These are phyloP conservation scores for Achroia grisella DNA, from an alignment of 1,140 invertebrate genomes.

Conservation along the genomic window DNA sequence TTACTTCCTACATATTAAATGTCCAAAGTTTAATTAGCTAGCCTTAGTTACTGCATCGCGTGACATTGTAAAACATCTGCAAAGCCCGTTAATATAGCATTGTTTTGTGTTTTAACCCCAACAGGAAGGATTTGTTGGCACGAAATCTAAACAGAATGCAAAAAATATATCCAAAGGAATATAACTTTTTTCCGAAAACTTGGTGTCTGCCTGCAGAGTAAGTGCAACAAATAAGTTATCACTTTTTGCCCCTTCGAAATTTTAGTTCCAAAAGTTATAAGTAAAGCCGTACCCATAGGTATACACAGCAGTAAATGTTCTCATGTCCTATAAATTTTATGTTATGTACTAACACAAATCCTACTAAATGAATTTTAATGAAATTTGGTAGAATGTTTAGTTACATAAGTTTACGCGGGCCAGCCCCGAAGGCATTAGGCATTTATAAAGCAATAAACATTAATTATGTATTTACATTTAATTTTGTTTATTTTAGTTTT, in stretches of 20 bases:
- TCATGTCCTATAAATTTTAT: no score
- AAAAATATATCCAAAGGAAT: slow-evolving; percentile 89
- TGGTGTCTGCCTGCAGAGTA: slow-evolving; percentile 95
- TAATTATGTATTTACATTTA: neutral
- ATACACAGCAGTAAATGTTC: no score
- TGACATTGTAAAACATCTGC: neutral
- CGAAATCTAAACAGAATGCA: slow-evolving; percentile 90
- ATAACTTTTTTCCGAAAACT: slow-evolving; percentile 94
- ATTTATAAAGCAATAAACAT: slow-evolving; percentile 5
- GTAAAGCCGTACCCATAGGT: no score
- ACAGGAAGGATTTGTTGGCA: slow-evolving; percentile 86
- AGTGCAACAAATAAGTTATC: no score
- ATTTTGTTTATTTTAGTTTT: slow-evolving; percentile 58
- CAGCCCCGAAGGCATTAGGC: slow-evolving; percentile 50
- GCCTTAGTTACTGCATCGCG: slow-evolving; percentile 7
- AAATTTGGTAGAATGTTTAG: no score
- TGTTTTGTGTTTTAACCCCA: neutral
- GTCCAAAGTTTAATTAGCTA: neutral
- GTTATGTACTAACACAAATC: no score
- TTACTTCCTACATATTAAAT: no score
- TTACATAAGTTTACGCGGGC: slow-evolving; percentile 65
- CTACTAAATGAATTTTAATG: no score
- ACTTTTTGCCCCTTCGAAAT: no score
- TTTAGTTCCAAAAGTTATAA: no score
- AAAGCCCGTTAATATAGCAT: no score